These are phyloP conservation scores for Megaceryle alcyon DNA, from an alignment of 2,797 vertebrate species.

Conservation along the genomic window DNA sequence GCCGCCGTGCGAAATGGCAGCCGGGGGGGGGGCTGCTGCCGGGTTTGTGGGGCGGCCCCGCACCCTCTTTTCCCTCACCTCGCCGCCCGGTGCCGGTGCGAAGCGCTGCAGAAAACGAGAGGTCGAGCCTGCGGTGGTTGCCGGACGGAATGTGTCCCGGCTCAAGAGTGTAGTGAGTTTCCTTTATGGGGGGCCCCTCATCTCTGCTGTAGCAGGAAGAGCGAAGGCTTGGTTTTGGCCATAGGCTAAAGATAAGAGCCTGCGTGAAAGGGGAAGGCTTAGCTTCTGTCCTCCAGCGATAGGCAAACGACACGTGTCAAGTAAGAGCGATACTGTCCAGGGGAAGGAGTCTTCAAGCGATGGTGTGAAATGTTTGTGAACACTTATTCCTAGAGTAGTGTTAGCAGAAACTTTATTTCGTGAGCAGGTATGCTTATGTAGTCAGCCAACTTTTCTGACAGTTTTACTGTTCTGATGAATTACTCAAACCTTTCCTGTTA, in stretches of 20 bases:
- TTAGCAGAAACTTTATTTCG: background rate
- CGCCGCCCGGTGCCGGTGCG: background rate
- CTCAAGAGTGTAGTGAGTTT: background rate
- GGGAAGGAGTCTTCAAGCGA: background rate
- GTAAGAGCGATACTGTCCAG: background rate
- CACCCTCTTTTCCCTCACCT: background rate
- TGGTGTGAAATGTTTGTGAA: background rate
- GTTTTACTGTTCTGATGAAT: background rate
- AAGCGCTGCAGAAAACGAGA: background rate
- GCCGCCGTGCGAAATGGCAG: background rate
- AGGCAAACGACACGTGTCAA: conserved; percentile 58
- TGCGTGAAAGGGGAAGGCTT: conserved; percentile 13
- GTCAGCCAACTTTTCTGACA: background rate
- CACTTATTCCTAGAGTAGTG: background rate
- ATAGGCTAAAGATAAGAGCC: conserved; percentile 1
- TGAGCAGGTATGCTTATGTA: background rate
- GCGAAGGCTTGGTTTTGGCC: background rate
- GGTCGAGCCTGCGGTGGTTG: background rate
- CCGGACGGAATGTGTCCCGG: background rate
- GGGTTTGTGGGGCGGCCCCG: background rate
- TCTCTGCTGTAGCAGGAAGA: background rate
- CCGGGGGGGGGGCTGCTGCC: background rate
- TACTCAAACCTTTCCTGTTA: background rate
- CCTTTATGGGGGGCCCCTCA: background rate
- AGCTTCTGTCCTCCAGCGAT: conserved; percentile 29